Evolutionary conservation across 30 jellyfish, hydroid and myxozoan genomes (phyloP), one percentile per base, ranked within the genome.

Genomic region (Cassiopea xamachana): DNA sequence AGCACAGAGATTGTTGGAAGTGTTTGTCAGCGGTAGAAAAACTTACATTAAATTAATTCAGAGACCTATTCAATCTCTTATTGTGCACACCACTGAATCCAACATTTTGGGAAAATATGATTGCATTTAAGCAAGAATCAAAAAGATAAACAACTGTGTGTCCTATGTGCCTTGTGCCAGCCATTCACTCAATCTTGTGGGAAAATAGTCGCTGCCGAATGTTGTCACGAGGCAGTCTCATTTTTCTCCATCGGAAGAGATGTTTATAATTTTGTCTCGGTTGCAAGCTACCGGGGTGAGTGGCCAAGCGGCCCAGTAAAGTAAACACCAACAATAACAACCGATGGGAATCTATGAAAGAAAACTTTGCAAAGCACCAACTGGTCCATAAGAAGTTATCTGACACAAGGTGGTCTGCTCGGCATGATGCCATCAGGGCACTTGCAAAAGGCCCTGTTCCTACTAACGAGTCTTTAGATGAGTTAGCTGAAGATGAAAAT

Each of bases 161-260:
- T 27, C 39, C 39, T 27, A 59, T 59, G 75, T 43, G 39, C 39
- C 39, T 27, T 27, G 39, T 27, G 39, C 39, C 39, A 27, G 39
- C 39, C 39, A 27, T 27, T 73, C 93, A 46, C 79, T 87, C 64
- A 89, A 80, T 71, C 80, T 89, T 49, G 96, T 89, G 86, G 96
- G 96, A 27, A 27, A 60, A 77, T 48, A n/a, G 81, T 62, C 75
- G 97, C 93, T 50, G 97, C 86, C 51, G 86, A 84, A 74, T 90
- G 84, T 76, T 90, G 94, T 77, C 48, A 71, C 16, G 94, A 90
- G 80, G 93, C 94, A 74, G 92, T 90, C 82, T 73, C 84, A 45
- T 90, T 90, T 74, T 90, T 89, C 92, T 84, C 91, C 55, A 81
- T 61, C 73, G 84, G 69, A 49, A 62, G 81, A 75, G 92, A 89